Evolutionary conservation across 2,113 vertebrate species (phyloP).

Genomic region (Anarhynchus alexandrinus): DNA sequence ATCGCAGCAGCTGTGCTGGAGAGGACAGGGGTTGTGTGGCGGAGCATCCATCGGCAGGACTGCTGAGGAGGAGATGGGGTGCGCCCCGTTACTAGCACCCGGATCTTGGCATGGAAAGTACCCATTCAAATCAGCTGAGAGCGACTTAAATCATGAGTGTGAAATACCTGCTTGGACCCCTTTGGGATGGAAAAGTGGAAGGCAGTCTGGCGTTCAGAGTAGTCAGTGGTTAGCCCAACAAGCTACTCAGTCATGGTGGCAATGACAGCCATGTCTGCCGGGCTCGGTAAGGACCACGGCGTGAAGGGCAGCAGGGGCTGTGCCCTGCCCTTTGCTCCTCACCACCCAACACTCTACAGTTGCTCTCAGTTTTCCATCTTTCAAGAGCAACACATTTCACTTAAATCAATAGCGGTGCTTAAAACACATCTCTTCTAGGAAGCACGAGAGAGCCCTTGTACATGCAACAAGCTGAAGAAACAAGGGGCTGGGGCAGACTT

Average conservation of each 20-base stretch:
- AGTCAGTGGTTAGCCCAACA: background rate
- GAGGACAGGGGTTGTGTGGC: background rate
- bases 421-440: fast-evolving
- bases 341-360: fast-evolving
- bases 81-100: background rate
- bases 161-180: fast-evolving
- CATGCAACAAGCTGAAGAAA: background rate
- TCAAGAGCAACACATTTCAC: background rate
- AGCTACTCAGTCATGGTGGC: background rate
- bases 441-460: background rate
- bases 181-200: background rate
- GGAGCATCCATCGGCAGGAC: background rate
- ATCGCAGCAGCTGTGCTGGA: background rate
- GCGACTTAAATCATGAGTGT: background rate
- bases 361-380: background rate
- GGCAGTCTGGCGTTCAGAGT: background rate
- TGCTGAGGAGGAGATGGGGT: background rate
- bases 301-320: background rate
- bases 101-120: background rate
- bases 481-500: background rate
- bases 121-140: background rate
- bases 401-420: background rate
- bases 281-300: background rate
- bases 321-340: fast-evolving
- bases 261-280: fast-evolving